A percentile compares a stretch with the other conserved stretches of the same genome.
phyloP scores from a whole-genome alignment of 2,113 vertebrate species.

The Pachycephala philippinensis region DNA sequence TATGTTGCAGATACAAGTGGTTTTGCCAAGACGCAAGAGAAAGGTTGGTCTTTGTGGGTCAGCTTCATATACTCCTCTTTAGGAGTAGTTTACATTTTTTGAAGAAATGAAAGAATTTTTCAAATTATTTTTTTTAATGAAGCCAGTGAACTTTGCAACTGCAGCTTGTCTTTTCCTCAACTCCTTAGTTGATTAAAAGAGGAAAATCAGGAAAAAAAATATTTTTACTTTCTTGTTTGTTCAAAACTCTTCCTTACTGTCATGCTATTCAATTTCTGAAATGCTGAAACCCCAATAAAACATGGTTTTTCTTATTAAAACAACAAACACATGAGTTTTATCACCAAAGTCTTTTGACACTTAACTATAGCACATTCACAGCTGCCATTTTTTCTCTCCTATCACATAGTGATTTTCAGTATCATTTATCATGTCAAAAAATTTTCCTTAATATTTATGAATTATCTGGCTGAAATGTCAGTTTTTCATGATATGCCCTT shows the following conservation, averaged over 20 bases:
- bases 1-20: neutral
- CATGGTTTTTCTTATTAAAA: neutral
- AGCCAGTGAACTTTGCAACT: neutral
- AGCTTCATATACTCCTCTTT: neutral
- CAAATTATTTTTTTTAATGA: neutral
- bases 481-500: neutral
- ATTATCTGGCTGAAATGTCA: neutral
- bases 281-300: neutral
- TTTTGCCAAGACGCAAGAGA: neutral
- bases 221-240: neutral
- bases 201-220: neutral
- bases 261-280: neutral
- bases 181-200: neutral
- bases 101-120: neutral
- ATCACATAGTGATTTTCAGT: neutral
- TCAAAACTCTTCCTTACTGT: neutral
- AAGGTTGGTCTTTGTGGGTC: neutral
- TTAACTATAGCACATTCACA: neutral
- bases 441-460: neutral
- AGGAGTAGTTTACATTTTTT: neutral
- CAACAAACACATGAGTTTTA: neutral
- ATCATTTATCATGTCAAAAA: neutral
- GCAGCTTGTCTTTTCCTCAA: neutral
- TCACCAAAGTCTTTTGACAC: neutral
- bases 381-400: neutral